Base-by-base conservation (phyloP, 2,113 vertebrate genomes). In the Argyrosomus japonicus region DNA sequence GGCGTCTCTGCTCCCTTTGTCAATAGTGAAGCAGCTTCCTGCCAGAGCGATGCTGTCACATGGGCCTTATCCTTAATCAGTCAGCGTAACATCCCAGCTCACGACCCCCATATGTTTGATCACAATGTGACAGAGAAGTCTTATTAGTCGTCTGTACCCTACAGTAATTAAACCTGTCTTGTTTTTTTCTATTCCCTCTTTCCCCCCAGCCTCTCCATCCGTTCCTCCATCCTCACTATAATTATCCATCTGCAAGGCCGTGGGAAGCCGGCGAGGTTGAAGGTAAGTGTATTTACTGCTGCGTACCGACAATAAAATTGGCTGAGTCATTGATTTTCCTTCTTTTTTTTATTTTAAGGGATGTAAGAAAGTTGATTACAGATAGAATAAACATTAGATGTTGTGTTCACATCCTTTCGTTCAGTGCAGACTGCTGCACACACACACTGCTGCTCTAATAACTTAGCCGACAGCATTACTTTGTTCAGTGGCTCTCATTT, bases 211-310 rank as follows among this genome's bases (percentile, higher is more conserved):
- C 72, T 54, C 73, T 72, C 62, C 67, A 68, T 53, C 72, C n/a
- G 3, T 77, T 45, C 57, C 68, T 86, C 25, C 51, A 75, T 69
- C 81, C 77, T 75, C 58, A 68, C 61, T 57, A 47, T 92, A 87
- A 92, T 90, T 86, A 89, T 71, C 83, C 81, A 60, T 92, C 89
- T 81, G 79, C 74, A 85, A 85, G 81, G 87, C 90, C 79, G 25
- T 67, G 87, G 90, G 88, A 93, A 90, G 79, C 72, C 63, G 58
- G 56, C 64, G 61, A 75, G 84, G 77, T 74, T 91, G 78, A 92
- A 95, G 89, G 87, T 96, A 94, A 94, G 91, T 93, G 86, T 94
- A 81, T 95, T 95, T 96, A 94, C 95, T 93, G 85, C 79, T 62
- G 82, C 68, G 82, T 68, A 50, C 91, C 91, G 87, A 93, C 91